Evolutionary conservation across 1,140 invertebrate genomes (phyloP).

Genomic region (Zaprionus kolodkinae): DNA sequence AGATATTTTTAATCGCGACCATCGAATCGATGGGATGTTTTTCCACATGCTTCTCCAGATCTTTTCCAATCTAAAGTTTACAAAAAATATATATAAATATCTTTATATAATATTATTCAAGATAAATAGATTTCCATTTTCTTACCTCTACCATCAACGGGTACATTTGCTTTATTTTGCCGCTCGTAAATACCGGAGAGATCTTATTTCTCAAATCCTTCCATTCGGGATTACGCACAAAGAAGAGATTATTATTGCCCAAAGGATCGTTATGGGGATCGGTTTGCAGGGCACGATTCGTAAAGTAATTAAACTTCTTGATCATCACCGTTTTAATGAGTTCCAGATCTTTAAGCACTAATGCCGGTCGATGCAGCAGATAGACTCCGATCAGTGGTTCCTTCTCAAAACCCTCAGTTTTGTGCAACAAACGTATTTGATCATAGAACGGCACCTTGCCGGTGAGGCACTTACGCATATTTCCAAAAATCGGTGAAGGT

Average conservation of each 20-base stretch:
- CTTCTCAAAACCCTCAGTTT: constrained; percentile 49
- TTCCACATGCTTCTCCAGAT: constrained; percentile 54
- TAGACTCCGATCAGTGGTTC: constrained; percentile 82
- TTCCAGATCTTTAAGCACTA: constrained; percentile 85
- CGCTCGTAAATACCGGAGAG: constrained; percentile 85
- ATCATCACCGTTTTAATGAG: constrained; percentile 85
- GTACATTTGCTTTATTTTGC: constrained; percentile 86
- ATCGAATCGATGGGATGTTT: constrained; percentile 10
- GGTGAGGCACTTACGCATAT: constrained; percentile 55
- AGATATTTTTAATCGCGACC: constrained; percentile 77
- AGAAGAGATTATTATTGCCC: constrained; percentile 71
- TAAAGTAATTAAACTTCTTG: constrained; percentile 84
- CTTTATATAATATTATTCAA: not conserved
- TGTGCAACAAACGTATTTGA: constrained; percentile 51
- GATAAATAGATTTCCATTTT: not conserved
- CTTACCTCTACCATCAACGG: constrained; percentile 84
- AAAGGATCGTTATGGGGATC: constrained; percentile 64
- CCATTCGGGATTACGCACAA: constrained; percentile 82
- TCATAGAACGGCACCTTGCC: constrained; percentile 36
- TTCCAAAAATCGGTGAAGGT: constrained; percentile 76
- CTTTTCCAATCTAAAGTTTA: constrained; percentile 52
- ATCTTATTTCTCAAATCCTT: constrained; percentile 85
- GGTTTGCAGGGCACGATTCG: constrained; percentile 59
- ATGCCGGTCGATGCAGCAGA: constrained; percentile 78
- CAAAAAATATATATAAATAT: not conserved